Conservation (phyloP, 1,140 invertebrate species). For the Drosophila bifasciata region DNA sequence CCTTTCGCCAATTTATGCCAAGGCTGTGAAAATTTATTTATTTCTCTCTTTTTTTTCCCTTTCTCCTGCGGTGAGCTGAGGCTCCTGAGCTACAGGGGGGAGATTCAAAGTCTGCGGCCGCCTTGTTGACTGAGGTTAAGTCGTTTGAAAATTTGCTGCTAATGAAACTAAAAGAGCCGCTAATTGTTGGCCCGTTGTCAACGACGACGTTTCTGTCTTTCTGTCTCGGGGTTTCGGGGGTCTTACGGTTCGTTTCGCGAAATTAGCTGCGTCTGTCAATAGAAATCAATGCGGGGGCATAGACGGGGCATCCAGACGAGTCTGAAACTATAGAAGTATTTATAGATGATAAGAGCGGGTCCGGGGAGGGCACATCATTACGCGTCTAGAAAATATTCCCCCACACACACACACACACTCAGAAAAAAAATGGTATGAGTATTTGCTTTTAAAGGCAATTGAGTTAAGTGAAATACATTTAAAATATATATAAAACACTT, state of each 20-base stretch:
- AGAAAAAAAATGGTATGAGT: too few species aligned
- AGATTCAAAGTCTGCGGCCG: not conserved
- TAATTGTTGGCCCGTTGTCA: slow-evolving; percentile 63
- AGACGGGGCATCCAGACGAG: too few species aligned
- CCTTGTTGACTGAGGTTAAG: slow-evolving; percentile 60
- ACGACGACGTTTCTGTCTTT: not conserved
- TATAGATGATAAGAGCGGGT: too few species aligned
- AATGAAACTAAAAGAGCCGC: slow-evolving; percentile 72
- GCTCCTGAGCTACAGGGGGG: too few species aligned
- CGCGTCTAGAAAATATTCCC: too few species aligned
- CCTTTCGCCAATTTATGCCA: slow-evolving; percentile 46
- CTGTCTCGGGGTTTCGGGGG: slow-evolving; percentile 22
- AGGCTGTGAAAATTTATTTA: slow-evolving; percentile 63
- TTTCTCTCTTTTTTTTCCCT: slow-evolving; percentile 11
- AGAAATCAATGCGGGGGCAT: slow-evolving; percentile 29
- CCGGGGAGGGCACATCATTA: too few species aligned
- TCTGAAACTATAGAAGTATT: too few species aligned
- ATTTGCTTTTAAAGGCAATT: too few species aligned
- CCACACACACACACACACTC: too few species aligned
- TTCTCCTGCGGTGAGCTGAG: not conserved
- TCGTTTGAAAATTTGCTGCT: slow-evolving; percentile 63
- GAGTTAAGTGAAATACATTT: too few species aligned
- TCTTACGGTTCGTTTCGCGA: not conserved
- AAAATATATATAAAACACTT: too few species aligned
- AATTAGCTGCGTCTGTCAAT: slow-evolving; percentile 17